A percentile compares a stretch with the other conserved stretches of the same genome.
Conservation (phyloP, 2,888 invertebrate genomes). For the Tetragnatha montana region DNA sequence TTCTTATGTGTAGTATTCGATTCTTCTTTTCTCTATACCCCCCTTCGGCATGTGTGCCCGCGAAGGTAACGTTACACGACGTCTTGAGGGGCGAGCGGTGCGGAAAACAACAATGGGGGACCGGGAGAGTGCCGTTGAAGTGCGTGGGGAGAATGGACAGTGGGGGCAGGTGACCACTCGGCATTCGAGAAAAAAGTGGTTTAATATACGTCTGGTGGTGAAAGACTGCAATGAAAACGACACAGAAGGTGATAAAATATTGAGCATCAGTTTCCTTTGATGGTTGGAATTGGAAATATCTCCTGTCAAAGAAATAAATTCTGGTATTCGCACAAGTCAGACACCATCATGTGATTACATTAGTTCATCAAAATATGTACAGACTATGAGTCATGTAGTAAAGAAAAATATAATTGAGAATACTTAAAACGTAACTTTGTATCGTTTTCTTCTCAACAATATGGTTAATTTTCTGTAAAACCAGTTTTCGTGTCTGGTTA, state of each 20-base stretch:
- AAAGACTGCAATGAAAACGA: too few relatives aligned
- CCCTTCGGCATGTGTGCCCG: not conserved
- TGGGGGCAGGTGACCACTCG: not conserved
- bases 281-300: not conserved
- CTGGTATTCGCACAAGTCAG: too few relatives aligned
- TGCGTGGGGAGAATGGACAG: not conserved
- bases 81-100: not conserved
- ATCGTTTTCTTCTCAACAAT: too few relatives aligned
- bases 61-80: not conserved
- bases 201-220: too few relatives aligned
- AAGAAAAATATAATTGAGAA: too few relatives aligned
- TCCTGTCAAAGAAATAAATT: too few relatives aligned
- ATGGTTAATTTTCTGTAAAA: not conserved
- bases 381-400: too few relatives aligned
- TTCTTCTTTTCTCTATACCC: not conserved
- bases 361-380: too few relatives aligned
- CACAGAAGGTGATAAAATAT: too few relatives aligned
- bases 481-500: not conserved
- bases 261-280: not conserved
- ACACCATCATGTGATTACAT: too few relatives aligned
- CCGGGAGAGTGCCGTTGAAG: not conserved
- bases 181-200: too few relatives aligned
- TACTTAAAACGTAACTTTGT: too few relatives aligned
- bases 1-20: not conserved
- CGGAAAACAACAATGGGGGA: not conserved